phyloP scores from a whole-genome alignment of 2,797 vertebrate genomes.

The Cyclopterus lumpus region DNA sequence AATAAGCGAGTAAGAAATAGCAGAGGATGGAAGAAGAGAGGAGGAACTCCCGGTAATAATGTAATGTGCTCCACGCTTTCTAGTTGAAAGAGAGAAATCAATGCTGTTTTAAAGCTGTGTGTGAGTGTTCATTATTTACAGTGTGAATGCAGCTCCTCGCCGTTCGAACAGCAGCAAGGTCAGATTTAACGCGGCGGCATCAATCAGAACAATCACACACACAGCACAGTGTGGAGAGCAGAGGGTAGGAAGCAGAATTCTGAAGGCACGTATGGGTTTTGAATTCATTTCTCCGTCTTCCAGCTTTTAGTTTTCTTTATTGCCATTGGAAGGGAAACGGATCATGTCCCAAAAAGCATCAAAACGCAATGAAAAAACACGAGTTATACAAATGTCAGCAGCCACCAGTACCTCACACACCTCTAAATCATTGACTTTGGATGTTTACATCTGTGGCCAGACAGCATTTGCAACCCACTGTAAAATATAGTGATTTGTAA shows the following conservation, averaged over 20 bases:
- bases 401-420: neutral
- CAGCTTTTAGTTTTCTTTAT: neutral
- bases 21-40: neutral
- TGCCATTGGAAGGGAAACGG: neutral
- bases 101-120: conserved; percentile 35
- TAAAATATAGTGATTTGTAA: neutral
- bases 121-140: conserved; percentile 50
- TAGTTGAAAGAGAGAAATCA: conserved; percentile 54
- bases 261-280: conserved; percentile 13
- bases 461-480: neutral
- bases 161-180: conserved; percentile 62
- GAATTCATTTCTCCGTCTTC: neutral
- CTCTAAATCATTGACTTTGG: neutral
- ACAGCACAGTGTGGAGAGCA: conserved; percentile 33
- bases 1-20: neutral
- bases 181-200: conserved; percentile 53
- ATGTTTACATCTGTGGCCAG: neutral
- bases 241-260: conserved; percentile 26
- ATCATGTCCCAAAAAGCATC: conserved; percentile 8
- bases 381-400: conserved; percentile 7
- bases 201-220: conserved; percentile 53
- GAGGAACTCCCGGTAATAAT: conserved; percentile 32
- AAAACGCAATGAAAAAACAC: conserved; percentile 3
- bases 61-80: conserved; percentile 51
- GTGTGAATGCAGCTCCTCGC: conserved; percentile 44